A percentile compares a stretch with the other conserved stretches of the same genome.
Conservation (phyloP, 2,113 vertebrate genomes). For the Pseudorhombus dupliciocellatus region DNA sequence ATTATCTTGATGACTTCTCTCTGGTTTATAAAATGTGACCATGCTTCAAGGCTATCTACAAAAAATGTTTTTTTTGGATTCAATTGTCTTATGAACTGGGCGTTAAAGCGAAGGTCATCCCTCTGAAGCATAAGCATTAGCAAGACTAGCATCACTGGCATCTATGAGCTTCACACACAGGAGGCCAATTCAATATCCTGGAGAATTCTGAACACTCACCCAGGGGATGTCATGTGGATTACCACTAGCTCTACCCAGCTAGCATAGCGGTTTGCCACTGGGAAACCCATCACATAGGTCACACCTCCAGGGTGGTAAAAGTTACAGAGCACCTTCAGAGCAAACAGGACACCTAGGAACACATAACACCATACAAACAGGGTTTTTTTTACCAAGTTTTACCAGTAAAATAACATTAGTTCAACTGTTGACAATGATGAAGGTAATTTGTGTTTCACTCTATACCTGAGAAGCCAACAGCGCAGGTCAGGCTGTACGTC, state of each 20-base stretch:
- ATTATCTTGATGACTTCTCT: no score
- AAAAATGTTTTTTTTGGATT: no score
- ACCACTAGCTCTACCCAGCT: slow-evolving; percentile 93
- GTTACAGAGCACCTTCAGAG: slow-evolving; percentile 93
- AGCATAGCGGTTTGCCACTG: slow-evolving; percentile 84
- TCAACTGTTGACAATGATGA: neutral
- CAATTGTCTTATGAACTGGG: neutral
- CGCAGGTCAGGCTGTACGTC: slow-evolving; percentile 83
- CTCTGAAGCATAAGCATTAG: neutral
- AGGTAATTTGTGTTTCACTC: neutral
- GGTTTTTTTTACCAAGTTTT: neutral
- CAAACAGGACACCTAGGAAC: slow-evolving; percentile 92
- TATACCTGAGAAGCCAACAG: slow-evolving; percentile 96
- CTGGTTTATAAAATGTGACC: no score
- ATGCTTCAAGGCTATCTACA: no score
- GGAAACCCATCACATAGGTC: slow-evolving; percentile 85
- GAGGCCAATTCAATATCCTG: neutral
- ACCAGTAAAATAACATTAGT: neutral
- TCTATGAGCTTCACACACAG: neutral
- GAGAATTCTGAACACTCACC: slow-evolving; percentile 80
- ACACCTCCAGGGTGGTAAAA: slow-evolving; percentile 87
- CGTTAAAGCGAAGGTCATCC: neutral
- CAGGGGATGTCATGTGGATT: slow-evolving; percentile 88
- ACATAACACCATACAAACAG: neutral
- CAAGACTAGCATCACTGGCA: neutral